Evolutionary conservation across 2,797 vertebrate genomes (phyloP), one percentile per base, ranked within the genome.

Genomic region (Chloroceryle inda): DNA sequence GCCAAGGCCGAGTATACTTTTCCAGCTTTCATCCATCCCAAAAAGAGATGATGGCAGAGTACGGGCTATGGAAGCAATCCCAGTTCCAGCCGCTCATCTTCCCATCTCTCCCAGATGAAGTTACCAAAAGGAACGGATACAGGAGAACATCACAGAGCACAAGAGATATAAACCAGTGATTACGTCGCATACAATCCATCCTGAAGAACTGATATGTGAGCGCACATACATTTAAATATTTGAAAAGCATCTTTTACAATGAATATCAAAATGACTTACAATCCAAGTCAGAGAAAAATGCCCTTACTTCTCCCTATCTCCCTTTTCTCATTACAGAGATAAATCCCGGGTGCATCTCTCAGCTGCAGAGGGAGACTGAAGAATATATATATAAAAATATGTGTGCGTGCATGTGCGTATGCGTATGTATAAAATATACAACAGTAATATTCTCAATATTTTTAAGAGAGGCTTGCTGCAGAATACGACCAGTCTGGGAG

Each of bases 311-410:
- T 98, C 96, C 94, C 97, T 97, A 95, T 97, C 97, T 98, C 96
- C 97, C 97, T 98, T 98, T 98, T 97, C 97, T 98, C 98, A 98
- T 98, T 98, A 98, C 94, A 93, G 92, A 98, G 97, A 98, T 97
- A 98, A 98, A 98, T 97, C 96, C 97, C 89, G 21, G 77, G 79
- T 94, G 96, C 61, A 33, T 91, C 80, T 96, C 77, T 93, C 94
- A 88, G 96, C 89, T 97, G 92, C 76, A 95, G 77, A 94, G 61
- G 50, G 94, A 93, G 55, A 85, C 38, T 87, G 86, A 96, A 83
- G 47, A 92, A 95, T 83, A 89, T 81, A 94, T 91, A 79, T 42
- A 74, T 74, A 92, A 13, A 93, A 87, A 88, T 31, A 80, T 75
- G 7, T 63, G 45, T 50, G 59, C 59, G 45, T 45, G 71, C 29